phyloP scores from a whole-genome alignment of 1,140 invertebrate species.

The Neodiprion lecontei region DNA sequence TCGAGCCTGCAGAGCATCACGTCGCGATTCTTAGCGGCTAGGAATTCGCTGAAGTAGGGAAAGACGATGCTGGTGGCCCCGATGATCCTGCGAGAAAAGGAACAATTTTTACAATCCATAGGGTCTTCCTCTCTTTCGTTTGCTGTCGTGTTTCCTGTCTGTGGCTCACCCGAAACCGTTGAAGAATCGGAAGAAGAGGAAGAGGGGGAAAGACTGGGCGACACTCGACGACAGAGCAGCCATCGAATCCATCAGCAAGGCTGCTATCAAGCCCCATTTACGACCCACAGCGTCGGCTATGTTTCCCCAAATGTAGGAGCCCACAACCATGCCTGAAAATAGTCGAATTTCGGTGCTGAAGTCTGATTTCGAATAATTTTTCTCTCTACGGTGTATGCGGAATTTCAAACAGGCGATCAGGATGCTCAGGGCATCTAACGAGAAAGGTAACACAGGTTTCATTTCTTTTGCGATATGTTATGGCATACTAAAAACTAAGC shows the following conservation, averaged over 20 bases:
- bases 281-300: constrained; percentile 69
- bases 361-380: not conserved
- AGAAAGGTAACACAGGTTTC: not conserved
- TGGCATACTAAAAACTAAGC: no score
- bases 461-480: no score
- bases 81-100: constrained; percentile 59
- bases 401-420: not conserved
- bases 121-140: not conserved
- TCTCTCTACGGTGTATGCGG: not conserved
- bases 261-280: constrained; percentile 66
- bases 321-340: constrained; percentile 71
- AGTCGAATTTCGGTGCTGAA: not conserved
- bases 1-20: constrained; percentile 65
- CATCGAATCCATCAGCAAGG: constrained; percentile 68
- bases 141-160: constrained; percentile 13
- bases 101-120: not conserved
- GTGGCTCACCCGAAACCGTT: constrained; percentile 67
- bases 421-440: not conserved
- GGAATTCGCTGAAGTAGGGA: constrained; percentile 68
- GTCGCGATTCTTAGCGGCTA: constrained; percentile 62
- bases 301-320: constrained; percentile 72
- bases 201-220: constrained; percentile 63
- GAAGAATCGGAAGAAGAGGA: constrained; percentile 66
- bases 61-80: constrained; percentile 66
- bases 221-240: constrained; percentile 68